Evolutionary conservation across 2,888 invertebrate species (phyloP).

Genomic region (Melanostoma scalare): DNA sequence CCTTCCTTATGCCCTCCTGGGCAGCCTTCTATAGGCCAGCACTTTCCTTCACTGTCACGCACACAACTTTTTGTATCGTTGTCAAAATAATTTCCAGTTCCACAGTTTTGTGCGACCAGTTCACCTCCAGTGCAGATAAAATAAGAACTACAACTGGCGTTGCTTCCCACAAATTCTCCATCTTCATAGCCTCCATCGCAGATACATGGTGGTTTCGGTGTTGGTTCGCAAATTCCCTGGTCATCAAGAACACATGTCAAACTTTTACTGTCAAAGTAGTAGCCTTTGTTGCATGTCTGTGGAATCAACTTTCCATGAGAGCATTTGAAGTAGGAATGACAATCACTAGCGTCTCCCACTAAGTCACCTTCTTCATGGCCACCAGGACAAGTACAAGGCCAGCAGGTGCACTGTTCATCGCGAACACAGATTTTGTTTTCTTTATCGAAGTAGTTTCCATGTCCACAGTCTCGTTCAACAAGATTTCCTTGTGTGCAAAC

Average conservation of each 20-base stretch:
- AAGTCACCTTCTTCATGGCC: conserved; percentile 42
- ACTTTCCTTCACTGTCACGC: conserved; percentile 14
- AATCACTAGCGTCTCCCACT: conserved; percentile 2
- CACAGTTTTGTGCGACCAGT: conserved; percentile 72
- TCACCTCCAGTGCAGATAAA: conserved; percentile 72
- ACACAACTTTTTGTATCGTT: conserved; percentile 38
- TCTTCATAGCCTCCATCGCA: conserved; percentile 9
- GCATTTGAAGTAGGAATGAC: conserved; percentile 24
- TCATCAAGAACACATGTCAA: conserved; percentile 27
- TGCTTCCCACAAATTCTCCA: conserved; percentile 36
- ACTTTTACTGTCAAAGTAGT: conserved; percentile 21
- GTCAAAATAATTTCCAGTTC: conserved; percentile 71
- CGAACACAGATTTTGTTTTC: conserved; percentile 62
- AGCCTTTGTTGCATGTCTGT: conserved; percentile 32
- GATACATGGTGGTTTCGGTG: conserved; percentile 7
- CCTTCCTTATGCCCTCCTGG: background rate
- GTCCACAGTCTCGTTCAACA: conserved; percentile 68
- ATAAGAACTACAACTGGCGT: conserved; percentile 73
- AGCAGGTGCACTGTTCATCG: conserved; percentile 50
- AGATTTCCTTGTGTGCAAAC: conserved; percentile 73
- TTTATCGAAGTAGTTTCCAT: conserved; percentile 73
- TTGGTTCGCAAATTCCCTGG: conserved; percentile 51
- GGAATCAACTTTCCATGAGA: conserved; percentile 35
- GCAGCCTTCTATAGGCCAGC: conserved; percentile 26
- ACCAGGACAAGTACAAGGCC: conserved; percentile 41